Evolutionary conservation across 2,888 invertebrate species (phyloP).

Genomic region (Eristalis tenax): DNA sequence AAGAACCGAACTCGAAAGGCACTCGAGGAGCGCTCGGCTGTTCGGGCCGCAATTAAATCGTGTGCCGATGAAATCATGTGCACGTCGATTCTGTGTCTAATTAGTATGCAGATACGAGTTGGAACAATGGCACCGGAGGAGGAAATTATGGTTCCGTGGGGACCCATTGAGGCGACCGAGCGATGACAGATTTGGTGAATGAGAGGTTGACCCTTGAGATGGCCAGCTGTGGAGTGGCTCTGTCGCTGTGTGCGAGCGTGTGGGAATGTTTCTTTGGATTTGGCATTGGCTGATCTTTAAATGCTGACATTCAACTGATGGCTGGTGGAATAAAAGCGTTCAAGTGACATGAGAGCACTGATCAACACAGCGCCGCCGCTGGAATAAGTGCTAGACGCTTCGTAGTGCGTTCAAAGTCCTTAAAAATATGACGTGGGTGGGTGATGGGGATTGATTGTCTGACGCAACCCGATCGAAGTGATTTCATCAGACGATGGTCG

Average conservation of each 20-base stretch:
- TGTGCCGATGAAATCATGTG: conserved; percentile 31
- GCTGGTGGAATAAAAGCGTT: background rate
- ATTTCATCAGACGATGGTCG: no score
- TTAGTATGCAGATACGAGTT: conserved; percentile 21
- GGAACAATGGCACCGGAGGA: conserved; percentile 20
- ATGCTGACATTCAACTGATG: background rate
- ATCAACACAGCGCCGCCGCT: background rate
- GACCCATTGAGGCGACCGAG: background rate
- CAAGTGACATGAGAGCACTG: background rate
- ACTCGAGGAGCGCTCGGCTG: conserved; percentile 11
- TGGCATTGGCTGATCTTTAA: background rate
- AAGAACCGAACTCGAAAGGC: conserved; percentile 16
- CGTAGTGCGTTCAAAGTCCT: background rate
- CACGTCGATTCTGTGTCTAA: conserved; percentile 30
- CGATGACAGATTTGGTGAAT: background rate
- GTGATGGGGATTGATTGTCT: no score
- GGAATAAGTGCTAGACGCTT: background rate
- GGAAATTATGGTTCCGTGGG: conserved; percentile 8
- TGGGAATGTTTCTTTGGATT: background rate
- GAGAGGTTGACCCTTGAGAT: background rate
- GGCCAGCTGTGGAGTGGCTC: background rate
- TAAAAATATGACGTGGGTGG: background rate
- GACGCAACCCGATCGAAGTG: no score
- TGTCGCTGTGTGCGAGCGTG: background rate
- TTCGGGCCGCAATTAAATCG: conserved; percentile 20